phyloP scores from a whole-genome alignment of 1,140 invertebrate genomes.

The Tetramorium alpestre region DNA sequence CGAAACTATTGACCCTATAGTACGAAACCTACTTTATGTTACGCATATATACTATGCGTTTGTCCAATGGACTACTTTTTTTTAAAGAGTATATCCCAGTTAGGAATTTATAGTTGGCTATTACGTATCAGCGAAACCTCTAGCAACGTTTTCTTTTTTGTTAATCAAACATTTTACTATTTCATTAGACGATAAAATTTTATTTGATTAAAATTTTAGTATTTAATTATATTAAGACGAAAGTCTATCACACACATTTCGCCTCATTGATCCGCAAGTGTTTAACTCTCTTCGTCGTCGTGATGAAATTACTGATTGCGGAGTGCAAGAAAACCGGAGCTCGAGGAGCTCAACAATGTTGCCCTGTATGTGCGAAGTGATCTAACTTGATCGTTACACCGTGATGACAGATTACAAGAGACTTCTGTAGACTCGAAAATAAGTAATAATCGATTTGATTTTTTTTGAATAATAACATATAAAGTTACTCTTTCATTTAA shows the following conservation, averaged over 20 bases:
- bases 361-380: neutral
- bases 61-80: constrained; percentile 21
- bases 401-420: constrained; percentile 54
- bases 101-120: constrained; percentile 22
- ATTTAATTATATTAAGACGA: neutral
- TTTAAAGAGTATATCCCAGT: constrained; percentile 32
- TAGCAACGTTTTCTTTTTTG: neutral
- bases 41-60: constrained; percentile 26
- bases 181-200: neutral
- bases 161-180: neutral
- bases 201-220: neutral
- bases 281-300: neutral
- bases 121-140: neutral
- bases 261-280: neutral
- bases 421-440: constrained; percentile 31
- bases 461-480: neutral
- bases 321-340: neutral
- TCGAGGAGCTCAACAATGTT: neutral
- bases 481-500: constrained; percentile 35
- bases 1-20: constrained; percentile 33
- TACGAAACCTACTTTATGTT: constrained; percentile 47
- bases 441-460: neutral
- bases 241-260: constrained; percentile 12
- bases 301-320: neutral
- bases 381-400: constrained; percentile 39